Percentiles rank a stretch among this genome's conserved stretches.
These are phyloP conservation scores for Synergus japonicus DNA, from an alignment of 2,888 invertebrate genomes.

Conservation along the genomic window DNA sequence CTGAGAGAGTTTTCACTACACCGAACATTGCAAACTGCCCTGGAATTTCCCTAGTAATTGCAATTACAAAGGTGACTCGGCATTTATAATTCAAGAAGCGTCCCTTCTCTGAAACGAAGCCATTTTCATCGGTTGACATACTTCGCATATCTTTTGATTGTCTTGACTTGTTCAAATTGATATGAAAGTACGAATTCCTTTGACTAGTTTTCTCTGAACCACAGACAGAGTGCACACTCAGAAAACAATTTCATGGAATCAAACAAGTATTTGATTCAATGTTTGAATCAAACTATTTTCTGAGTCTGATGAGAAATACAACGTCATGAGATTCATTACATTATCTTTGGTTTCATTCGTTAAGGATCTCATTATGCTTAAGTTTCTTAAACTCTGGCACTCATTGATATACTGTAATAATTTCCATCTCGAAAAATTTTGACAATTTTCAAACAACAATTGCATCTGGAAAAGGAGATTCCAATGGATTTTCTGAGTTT, in stretches of 20 bases:
- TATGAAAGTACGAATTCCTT: conserved; percentile 20
- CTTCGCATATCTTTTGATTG: conserved; percentile 36
- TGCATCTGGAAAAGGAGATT: background rate
- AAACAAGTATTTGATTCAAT: no score
- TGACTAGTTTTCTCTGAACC: background rate
- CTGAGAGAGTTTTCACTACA: conserved; percentile 14
- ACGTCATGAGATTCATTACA: no score
- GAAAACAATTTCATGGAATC: no score
- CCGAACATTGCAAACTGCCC: conserved; percentile 48
- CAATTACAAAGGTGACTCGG: conserved; percentile 52
- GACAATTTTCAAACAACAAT: background rate
- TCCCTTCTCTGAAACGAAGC: conserved; percentile 45
- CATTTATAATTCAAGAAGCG: conserved; percentile 58
- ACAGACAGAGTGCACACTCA: background rate
- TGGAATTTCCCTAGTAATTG: conserved; percentile 42
- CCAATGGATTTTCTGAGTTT: background rate
- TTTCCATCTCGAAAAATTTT: no score
- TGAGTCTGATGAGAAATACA: no score
- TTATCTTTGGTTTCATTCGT: no score
- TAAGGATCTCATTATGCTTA: no score
- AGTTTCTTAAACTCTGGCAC: no score
- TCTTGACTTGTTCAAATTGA: conserved; percentile 20
- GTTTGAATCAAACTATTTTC: no score
- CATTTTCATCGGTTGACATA: conserved; percentile 46
- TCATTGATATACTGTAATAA: no score